phyloP scores from a whole-genome alignment of 2,797 vertebrate species.

The Uromys caudimaculatus region DNA sequence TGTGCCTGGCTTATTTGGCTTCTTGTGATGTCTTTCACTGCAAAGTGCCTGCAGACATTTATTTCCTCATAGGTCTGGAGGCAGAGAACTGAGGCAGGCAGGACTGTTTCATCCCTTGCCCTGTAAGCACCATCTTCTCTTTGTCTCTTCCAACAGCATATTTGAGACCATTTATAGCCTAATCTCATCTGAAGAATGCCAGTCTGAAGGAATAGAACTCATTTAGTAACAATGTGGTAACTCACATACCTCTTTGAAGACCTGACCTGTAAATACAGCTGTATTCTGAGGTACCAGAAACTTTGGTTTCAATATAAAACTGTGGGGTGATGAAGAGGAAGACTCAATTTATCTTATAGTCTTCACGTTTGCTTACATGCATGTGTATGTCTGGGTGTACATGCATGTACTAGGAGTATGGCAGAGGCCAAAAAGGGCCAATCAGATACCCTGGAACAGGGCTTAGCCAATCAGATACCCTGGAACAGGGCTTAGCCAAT shows the following conservation, averaged over 20 bases:
- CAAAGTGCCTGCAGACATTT: neutral
- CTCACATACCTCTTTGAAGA: neutral
- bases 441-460: neutral
- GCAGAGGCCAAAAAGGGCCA: neutral
- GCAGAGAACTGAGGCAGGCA: neutral
- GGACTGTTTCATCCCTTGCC: neutral
- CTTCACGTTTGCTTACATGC: neutral
- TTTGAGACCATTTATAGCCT: neutral
- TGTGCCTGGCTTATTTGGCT: neutral
- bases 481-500: too few species aligned
- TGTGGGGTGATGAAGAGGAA: neutral
- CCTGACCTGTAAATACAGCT: neutral
- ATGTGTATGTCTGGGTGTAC: neutral
- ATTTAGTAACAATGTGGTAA: neutral
- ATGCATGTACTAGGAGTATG: neutral
- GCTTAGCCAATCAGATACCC: neutral
- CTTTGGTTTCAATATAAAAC: neutral
- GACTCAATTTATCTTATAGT: neutral
- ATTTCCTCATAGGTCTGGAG: neutral
- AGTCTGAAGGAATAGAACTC: neutral
- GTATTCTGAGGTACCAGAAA: neutral
- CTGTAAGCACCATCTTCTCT: neutral
- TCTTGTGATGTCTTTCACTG: neutral
- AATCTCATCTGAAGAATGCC: neutral
- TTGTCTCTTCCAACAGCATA: too few species aligned